A percentile compares a stretch with the other conserved stretches of the same genome.
Evolutionary conservation across 2,888 invertebrate species (phyloP).

Genomic region (Andricus curvator): DNA sequence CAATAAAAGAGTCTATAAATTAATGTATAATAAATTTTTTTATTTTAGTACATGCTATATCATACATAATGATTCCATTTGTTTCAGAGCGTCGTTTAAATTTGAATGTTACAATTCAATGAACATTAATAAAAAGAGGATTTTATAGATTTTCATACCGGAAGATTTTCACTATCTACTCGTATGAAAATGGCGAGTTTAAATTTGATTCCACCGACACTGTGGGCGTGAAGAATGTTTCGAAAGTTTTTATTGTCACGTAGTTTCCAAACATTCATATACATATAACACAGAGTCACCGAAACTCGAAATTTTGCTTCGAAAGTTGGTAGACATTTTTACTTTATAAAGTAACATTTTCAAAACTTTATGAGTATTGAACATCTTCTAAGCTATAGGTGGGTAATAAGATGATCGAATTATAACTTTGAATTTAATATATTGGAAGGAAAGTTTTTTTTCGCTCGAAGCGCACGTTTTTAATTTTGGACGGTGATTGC

Average conservation of each 20-base stretch:
- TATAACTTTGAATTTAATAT: too few species aligned
- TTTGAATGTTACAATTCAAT: neutral
- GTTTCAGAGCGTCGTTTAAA: too few species aligned
- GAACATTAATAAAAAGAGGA: neutral
- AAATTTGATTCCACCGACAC: conserved; percentile 22
- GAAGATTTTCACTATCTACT: neutral
- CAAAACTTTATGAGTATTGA: too few species aligned
- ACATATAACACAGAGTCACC: neutral
- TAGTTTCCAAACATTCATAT: neutral
- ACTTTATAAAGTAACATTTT: too few species aligned
- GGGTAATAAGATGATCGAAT: too few species aligned
- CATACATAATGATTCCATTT: neutral
- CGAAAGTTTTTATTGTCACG: conserved; percentile 20
- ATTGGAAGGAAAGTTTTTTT: too few species aligned
- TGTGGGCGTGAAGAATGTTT: neutral
- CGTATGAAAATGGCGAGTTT: conserved; percentile 18
- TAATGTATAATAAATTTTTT: neutral
- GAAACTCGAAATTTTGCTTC: too few species aligned
- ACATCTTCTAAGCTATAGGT: too few species aligned
- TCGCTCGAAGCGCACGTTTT: too few species aligned
- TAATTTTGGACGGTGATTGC: too few species aligned
- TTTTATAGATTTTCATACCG: neutral
- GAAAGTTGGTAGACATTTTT: too few species aligned
- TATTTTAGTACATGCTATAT: neutral
- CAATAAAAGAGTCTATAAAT: neutral